Evolutionary conservation across 2,113 vertebrate species (phyloP).

Genomic region (Ovibos moschatus): DNA sequence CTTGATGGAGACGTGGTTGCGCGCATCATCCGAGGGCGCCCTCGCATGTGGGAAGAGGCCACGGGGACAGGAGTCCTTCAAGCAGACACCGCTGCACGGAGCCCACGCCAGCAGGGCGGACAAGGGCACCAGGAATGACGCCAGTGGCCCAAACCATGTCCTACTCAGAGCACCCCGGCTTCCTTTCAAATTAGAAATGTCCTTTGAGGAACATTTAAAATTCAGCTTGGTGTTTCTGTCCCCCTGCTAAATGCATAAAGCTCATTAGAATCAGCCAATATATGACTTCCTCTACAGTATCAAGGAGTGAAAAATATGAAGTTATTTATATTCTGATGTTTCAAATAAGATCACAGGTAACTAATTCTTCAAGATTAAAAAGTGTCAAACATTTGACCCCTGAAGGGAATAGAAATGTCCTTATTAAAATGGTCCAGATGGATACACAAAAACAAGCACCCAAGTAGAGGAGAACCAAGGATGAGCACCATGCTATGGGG

Average conservation of each 20-base stretch:
- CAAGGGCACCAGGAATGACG: rapidly evolving
- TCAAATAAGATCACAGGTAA: not conserved
- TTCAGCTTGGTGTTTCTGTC: not conserved
- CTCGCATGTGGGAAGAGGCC: not conserved
- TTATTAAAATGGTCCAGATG: not conserved
- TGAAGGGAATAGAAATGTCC: not conserved
- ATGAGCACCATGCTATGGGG: not conserved
- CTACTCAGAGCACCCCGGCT: not conserved
- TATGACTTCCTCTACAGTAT: not conserved
- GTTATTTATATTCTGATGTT: not conserved
- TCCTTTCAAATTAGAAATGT: not conserved
- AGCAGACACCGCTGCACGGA: not conserved
- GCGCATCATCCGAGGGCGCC: rapidly evolving
- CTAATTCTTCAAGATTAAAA: not conserved
- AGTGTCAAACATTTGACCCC: not conserved
- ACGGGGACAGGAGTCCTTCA: not conserved
- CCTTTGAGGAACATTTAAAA: not conserved
- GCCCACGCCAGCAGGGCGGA: rapidly evolving
- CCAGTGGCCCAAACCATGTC: not conserved
- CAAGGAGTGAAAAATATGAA: not conserved
- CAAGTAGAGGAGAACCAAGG: not conserved
- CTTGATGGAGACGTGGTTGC: not conserved
- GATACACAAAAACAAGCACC: not conserved
- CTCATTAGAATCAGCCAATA: not conserved
- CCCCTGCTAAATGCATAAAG: not conserved